Conservation (phyloP, 2,113 vertebrate species). For the cat (Felis catus) region F.catus_Fca126_mat1.0 CM031420.1:152220501-152221000, state of each 20-base stretch:
- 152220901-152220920: background rate
- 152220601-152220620: background rate
- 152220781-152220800: slow-evolving; percentile 34
- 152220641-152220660: background rate
- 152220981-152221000: background rate
- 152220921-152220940: background rate
- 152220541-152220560: background rate
- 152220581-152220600: background rate
- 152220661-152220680: slow-evolving; percentile 93
- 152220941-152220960: background rate
- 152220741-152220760: slow-evolving; percentile 85
- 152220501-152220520: too few species aligned
- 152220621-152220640: background rate
- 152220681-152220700: slow-evolving; percentile 98
- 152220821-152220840: background rate
- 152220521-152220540: background rate
- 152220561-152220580: background rate
- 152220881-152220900: background rate
- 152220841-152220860: background rate
- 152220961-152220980: background rate
- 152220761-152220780: slow-evolving; percentile 39
- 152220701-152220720: slow-evolving; percentile 97
- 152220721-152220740: slow-evolving; percentile 99
- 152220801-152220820: slow-evolving; percentile 20
- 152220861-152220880: background rate